Evolutionary conservation across 2,888 invertebrate genomes (phyloP), one percentile per base, ranked within the genome.

Genomic region (Labia minor): DNA sequence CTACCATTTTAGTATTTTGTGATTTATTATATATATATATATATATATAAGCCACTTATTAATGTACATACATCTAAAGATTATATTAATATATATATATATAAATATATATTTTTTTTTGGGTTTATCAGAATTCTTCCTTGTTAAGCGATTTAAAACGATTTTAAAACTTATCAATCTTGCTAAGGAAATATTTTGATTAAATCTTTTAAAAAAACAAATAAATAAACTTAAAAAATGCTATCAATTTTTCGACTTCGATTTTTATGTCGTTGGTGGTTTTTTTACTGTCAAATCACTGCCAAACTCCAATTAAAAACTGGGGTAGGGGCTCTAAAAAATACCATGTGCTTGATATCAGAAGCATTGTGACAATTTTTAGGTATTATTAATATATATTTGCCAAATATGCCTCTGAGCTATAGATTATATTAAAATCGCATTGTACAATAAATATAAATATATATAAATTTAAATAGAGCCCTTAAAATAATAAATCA

Each of bases 231-330:
- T n/a, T n/a, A n/a, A n/a, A n/a, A n/a, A n/a, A n/a, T n/a, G 16
- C 49, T 49, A 49, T 49, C 49, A 49, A 49, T 49, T 49, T 49
- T 49, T 49, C 49, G 49, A 49, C 49, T 49, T 49, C 49, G 49
- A 49, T 49, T 49, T n/a, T 49, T 49, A 49, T 49, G 49, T 49
- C 49, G 49, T 49, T 49, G 49, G 49, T 49, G 49, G 49, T 49
- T 49, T 49, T 26, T 49, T 49, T 49, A 49, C 49, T 49, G 49
- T 49, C 49, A 49, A 49, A 49, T 49, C 49, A 49, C 49, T 49
- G 49, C 49, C 49, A 49, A 49, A n/a, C 49, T 14, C 49, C 49
- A 49, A 10, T 49, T 49, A 49, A 4, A 49, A n/a, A 49, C n/a
- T 49, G 49, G 49, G 49, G 49, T 49, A 49, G 49, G 49, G 49